phyloP scores from a whole-genome alignment of 1,140 invertebrate genomes.

The Trissolcus basalis region DNA sequence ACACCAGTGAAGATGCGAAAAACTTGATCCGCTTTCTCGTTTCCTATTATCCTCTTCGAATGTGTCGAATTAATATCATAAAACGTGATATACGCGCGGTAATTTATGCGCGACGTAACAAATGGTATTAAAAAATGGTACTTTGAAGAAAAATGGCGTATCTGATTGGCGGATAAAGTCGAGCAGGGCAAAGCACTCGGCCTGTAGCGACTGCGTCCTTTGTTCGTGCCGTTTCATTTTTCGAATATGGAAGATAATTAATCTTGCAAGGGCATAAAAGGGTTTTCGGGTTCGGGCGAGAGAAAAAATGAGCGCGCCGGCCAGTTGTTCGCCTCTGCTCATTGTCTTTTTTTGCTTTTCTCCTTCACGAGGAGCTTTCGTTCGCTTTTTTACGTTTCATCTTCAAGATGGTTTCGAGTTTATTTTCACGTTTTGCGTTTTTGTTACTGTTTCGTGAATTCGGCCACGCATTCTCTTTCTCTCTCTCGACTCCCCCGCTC shows the following conservation, averaged over 20 bases:
- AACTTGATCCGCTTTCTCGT: neutral
- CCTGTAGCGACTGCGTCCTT: slow-evolving; percentile 49
- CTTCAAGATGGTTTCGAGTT: slow-evolving; percentile 17
- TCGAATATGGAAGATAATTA: slow-evolving; percentile 76
- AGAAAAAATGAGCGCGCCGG: slow-evolving; percentile 73
- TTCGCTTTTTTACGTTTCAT: slow-evolving; percentile 35
- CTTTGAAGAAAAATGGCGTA: slow-evolving; percentile 52
- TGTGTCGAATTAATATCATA: slow-evolving; percentile 30
- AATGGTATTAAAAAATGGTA: slow-evolving; percentile 53
- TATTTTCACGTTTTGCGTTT: slow-evolving; percentile 21
- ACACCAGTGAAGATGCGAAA: slow-evolving; percentile 23
- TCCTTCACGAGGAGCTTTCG: slow-evolving; percentile 37
- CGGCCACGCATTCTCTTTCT: neutral
- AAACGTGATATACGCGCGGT: slow-evolving; percentile 16
- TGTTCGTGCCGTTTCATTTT: slow-evolving; percentile 74
- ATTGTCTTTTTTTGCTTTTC: slow-evolving; percentile 59
- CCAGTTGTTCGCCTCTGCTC: slow-evolving; percentile 61
- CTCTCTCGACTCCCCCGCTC: slow-evolving; percentile 38
- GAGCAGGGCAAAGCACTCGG: slow-evolving; percentile 51
- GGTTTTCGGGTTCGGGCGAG: slow-evolving; percentile 73
- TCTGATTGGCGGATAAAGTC: slow-evolving; percentile 60
- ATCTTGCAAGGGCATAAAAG: slow-evolving; percentile 75
- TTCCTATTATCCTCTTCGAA: neutral
- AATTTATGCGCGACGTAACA: slow-evolving; percentile 38
- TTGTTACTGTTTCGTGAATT: slow-evolving; percentile 46